A percentile compares a stretch with the other conserved stretches of the same genome.
phyloP scores from a whole-genome alignment of 2,797 vertebrate species.

The Poeciliopsis infans region DNA sequence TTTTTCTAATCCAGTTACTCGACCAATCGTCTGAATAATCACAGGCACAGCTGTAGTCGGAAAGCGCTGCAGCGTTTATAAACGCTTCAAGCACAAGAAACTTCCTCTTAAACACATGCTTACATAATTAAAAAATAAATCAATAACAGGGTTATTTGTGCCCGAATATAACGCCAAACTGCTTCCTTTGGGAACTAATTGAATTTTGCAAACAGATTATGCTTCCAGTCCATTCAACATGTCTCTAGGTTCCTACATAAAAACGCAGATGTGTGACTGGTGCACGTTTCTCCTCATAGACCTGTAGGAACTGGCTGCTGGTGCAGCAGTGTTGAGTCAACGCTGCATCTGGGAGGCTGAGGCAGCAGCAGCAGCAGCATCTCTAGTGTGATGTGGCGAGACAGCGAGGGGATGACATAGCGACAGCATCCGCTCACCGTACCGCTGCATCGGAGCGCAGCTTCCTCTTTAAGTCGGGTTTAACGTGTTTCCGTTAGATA shows the following conservation, averaged over 20 bases:
- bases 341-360: slow-evolving; percentile 55
- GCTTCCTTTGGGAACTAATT: neutral
- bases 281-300: slow-evolving; percentile 57
- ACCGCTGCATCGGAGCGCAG: slow-evolving; percentile 20
- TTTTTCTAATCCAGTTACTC: too few relatives aligned
- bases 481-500: neutral
- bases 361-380: slow-evolving; percentile 32
- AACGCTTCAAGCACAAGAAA: neutral
- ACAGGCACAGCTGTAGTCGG: neutral
- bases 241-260: slow-evolving; percentile 1
- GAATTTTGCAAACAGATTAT: neutral
- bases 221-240: slow-evolving; percentile 23
- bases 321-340: slow-evolving; percentile 70
- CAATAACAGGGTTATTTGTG: neutral
- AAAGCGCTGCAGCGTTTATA: neutral
- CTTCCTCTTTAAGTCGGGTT: neutral
- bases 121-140: neutral
- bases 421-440: slow-evolving; percentile 33
- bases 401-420: slow-evolving; percentile 65
- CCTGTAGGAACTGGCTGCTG: slow-evolving; percentile 58
- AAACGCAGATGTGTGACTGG: slow-evolving; percentile 46
- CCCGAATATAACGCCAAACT: neutral
- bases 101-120: neutral
- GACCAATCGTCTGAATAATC: too few relatives aligned
- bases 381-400: slow-evolving; percentile 37